These are phyloP conservation scores for Agonum fuliginosum DNA, from an alignment of 2,888 invertebrate species.

Conservation along the genomic window DNA sequence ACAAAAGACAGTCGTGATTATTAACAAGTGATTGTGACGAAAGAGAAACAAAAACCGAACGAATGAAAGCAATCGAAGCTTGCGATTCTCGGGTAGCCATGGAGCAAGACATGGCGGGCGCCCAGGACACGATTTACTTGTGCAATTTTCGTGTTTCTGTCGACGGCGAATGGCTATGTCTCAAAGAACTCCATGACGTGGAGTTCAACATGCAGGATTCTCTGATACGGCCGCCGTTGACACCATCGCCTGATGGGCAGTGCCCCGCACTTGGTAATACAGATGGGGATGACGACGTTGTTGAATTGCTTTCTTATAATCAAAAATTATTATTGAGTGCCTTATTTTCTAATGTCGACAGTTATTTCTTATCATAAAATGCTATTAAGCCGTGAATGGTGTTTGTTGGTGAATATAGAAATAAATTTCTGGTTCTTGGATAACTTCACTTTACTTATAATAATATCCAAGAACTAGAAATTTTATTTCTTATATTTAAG, in stretches of 20 bases:
- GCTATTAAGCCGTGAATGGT: too few relatives aligned
- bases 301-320: conserved; percentile 3
- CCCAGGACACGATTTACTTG: conserved; percentile 96
- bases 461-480: too few relatives aligned
- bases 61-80: conserved; percentile 71
- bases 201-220: conserved; percentile 85
- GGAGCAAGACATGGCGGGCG: conserved; percentile 86
- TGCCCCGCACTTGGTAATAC: conserved; percentile 75
- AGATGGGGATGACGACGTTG: not conserved
- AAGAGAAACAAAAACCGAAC: conserved; percentile 19
- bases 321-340: not conserved
- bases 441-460: too few relatives aligned
- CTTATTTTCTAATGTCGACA: not conserved
- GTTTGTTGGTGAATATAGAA: too few relatives aligned
- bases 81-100: conserved; percentile 67
- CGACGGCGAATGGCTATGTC: conserved; percentile 97
- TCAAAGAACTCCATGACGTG: conserved; percentile 95
- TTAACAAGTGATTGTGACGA: conserved; percentile 6
- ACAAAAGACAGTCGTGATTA: conserved; percentile 8
- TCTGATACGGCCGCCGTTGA: conserved; percentile 78
- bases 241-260: conserved; percentile 79
- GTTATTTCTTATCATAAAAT: too few relatives aligned
- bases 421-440: too few relatives aligned
- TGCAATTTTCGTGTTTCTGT: conserved; percentile 98
- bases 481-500: too few relatives aligned